Evolutionary conservation across 1,140 invertebrate species (phyloP).

Genomic region (Drosophila baimaii): DNA sequence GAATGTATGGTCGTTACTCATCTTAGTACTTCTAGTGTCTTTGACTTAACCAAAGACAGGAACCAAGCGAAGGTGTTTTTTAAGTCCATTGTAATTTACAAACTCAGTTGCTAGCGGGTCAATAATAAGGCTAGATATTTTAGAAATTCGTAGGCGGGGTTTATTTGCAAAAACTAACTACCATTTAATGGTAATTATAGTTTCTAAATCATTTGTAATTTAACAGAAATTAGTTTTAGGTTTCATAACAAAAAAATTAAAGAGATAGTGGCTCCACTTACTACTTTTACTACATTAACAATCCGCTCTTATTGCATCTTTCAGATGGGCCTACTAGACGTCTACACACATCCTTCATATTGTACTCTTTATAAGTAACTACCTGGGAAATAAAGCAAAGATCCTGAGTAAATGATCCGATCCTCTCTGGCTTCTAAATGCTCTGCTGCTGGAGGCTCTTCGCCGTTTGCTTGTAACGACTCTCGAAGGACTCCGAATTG

Average conservation of each 20-base stretch:
- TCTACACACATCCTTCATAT: slow-evolving; percentile 26
- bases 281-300: not conserved
- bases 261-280: not conserved
- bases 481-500: slow-evolving; percentile 35
- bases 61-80: too few species aligned
- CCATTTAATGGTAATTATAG: not conserved
- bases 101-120: too few species aligned
- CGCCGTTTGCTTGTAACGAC: slow-evolving; percentile 37
- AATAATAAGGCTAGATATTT: not conserved
- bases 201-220: not conserved
- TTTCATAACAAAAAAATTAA: too few species aligned
- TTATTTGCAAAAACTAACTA: not conserved
- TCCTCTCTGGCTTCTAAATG: slow-evolving; percentile 29
- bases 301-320: slow-evolving; percentile 38
- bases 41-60: too few species aligned
- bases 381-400: slow-evolving; percentile 54
- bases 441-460: slow-evolving; percentile 40
- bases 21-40: too few species aligned
- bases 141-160: not conserved
- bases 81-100: too few species aligned
- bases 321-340: slow-evolving; percentile 75
- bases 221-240: not conserved
- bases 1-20: too few species aligned
- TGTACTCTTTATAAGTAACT: slow-evolving; percentile 21
- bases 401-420: slow-evolving; percentile 39